Percentiles rank a stretch among this genome's conserved stretches.
phyloP scores from a whole-genome alignment of 2,888 invertebrate genomes.

The Pseudococcus viburni region DNA sequence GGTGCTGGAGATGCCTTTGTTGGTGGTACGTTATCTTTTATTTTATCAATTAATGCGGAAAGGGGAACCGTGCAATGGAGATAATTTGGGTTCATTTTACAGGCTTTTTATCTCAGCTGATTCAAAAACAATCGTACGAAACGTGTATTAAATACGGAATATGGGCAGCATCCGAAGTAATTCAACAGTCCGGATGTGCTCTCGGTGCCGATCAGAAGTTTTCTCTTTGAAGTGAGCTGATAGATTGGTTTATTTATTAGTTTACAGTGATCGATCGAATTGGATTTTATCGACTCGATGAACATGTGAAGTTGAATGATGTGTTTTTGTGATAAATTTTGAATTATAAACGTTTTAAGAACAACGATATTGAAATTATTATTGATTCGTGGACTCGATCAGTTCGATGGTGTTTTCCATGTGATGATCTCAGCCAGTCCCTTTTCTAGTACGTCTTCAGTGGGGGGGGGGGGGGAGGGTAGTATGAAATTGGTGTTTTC shows the following conservation, averaged over 20 bases:
- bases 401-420: no score
- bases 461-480: no score
- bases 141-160: constrained; percentile 89
- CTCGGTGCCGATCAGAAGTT: neutral
- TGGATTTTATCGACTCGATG: neutral
- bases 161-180: constrained; percentile 88
- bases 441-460: no score
- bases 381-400: no score
- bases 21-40: constrained; percentile 77
- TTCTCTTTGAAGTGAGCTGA: neutral
- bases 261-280: neutral
- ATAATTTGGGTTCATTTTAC: constrained; percentile 49
- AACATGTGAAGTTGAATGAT: no score
- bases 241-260: neutral
- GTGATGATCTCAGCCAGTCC: no score
- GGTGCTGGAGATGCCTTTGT: constrained; percentile 99
- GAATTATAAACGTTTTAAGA: no score
- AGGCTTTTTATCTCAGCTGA: constrained; percentile 91
- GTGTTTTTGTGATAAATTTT: no score
- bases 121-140: constrained; percentile 80
- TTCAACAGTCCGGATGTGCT: constrained; percentile 91
- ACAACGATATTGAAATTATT: no score
- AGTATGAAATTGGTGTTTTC: no score
- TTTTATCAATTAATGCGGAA: neutral
- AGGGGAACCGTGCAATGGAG: neutral